Base-by-base conservation (phyloP, 2,888 invertebrate species). In the Euzetes globulus region DNA sequence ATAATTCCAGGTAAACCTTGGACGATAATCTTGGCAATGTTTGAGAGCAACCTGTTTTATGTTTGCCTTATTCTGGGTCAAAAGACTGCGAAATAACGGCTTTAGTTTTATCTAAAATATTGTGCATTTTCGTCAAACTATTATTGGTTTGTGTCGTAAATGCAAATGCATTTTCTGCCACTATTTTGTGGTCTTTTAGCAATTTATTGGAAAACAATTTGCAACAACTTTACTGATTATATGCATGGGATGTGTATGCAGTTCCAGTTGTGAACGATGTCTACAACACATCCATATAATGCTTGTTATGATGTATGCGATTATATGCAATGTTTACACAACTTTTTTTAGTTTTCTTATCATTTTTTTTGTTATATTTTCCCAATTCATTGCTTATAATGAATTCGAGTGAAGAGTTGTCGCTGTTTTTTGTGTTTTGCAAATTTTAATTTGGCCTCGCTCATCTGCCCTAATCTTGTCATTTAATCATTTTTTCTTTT, bases 1-100 rank as follows among this genome's bases (percentile, higher is more conserved):
- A 86, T 87, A 75, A 86, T 87, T 76, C 86, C 86, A 72, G 86
- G 86, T 79, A 85, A 84, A 41, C 22, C 79, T 85, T 71, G 19
- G 33, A n/a, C n/a, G n/a, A n/a, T n/a, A n/a, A n/a, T n/a, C 7
- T 19, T 68, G 22, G 5, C 29, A 50, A 7, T 50, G n/a, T n/a
- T n/a, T 50, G 13, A 17, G n/a, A 4, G 13, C 50, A 50, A 15
- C 50, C 15, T 50, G 7, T 33, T 33, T 33, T 33, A 4, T 33
- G 33, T 33, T 50, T 13, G 50, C n/a, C 13, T 15, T 15, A 4
- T 50, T n/a, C 3, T 45, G 7, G 45, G 9, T 45, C 15, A 45
- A 11, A 11, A 45, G 15, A 45, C 45, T 11, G 15, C n/a, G n/a
- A n/a, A 50, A 50, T n/a, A 4, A 7, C 3, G 50, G 17, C 17